Percentiles rank a stretch among this genome's conserved stretches.
phyloP scores from a whole-genome alignment of 2,888 invertebrate genomes.

The Chrysolina americana region DNA sequence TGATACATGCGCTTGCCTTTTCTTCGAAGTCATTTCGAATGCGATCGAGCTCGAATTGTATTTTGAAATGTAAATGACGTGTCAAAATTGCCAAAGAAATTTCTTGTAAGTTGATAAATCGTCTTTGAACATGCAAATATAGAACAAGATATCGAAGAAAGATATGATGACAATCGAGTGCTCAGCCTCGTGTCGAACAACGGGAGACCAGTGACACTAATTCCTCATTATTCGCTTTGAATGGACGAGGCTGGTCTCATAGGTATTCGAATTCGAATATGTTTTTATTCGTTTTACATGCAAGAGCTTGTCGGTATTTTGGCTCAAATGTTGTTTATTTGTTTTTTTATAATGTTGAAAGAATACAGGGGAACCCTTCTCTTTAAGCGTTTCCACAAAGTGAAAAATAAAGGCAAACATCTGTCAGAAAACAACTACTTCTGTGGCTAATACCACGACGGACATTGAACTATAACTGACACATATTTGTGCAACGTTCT shows the following conservation, averaged over 20 bases:
- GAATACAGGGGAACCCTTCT: too few species aligned
- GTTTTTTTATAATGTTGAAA: too few species aligned
- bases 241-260: neutral
- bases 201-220: neutral
- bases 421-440: too few species aligned
- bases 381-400: too few species aligned
- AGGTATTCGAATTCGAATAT: neutral
- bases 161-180: slow-evolving; percentile 12
- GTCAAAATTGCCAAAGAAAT: slow-evolving; percentile 4
- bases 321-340: too few species aligned
- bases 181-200: neutral
- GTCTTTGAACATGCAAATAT: slow-evolving; percentile 13
- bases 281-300: neutral
- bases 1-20: slow-evolving; percentile 16
- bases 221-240: slow-evolving; percentile 5
- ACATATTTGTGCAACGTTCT: too few species aligned
- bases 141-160: neutral
- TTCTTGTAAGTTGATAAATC: slow-evolving; percentile 10
- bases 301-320: neutral
- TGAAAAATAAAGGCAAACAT: too few species aligned
- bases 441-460: too few species aligned
- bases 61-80: slow-evolving; percentile 19
- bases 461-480: too few species aligned
- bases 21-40: slow-evolving; percentile 22
- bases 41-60: slow-evolving; percentile 19